phyloP scores from a whole-genome alignment of 2,113 vertebrate genomes.

The Scopus umbretta region DNA sequence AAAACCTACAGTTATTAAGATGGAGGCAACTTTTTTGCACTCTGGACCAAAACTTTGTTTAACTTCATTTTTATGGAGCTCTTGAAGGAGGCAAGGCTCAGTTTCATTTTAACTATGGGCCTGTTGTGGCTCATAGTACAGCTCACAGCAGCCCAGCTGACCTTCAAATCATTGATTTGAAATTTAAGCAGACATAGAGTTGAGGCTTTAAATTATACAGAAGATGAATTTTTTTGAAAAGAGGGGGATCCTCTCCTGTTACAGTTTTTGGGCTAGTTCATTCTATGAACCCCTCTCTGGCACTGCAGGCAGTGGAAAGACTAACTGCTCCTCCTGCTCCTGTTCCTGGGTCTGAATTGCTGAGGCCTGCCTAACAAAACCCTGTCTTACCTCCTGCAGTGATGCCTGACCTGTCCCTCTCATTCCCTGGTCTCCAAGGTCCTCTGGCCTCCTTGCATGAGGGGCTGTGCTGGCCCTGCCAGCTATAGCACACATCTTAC shows the following conservation, averaged over 20 bases:
- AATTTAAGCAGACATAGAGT: background rate
- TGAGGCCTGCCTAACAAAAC: background rate
- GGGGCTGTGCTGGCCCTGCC: background rate
- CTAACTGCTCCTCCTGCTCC: background rate
- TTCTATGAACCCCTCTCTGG: background rate
- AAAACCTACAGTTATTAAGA: background rate
- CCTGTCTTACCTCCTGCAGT: background rate
- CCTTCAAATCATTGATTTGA: background rate
- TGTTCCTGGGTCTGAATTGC: background rate
- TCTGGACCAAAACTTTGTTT: background rate
- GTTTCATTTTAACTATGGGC: slow-evolving; percentile 21
- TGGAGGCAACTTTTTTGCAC: background rate
- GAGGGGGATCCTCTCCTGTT: background rate
- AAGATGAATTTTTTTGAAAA: background rate
- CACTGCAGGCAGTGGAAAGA: background rate
- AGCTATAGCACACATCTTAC: background rate
- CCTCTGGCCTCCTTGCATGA: background rate
- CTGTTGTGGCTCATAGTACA: slow-evolving; percentile 3
- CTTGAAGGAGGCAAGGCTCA: background rate
- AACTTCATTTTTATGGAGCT: slow-evolving; percentile 16
- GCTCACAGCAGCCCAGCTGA: background rate
- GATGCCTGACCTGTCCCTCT: background rate
- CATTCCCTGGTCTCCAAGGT: background rate
- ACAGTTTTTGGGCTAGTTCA: background rate
- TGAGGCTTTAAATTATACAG: background rate